Base-by-base conservation (phyloP, 2,113 vertebrate genomes). In the Saccopteryx bilineata region DNA sequence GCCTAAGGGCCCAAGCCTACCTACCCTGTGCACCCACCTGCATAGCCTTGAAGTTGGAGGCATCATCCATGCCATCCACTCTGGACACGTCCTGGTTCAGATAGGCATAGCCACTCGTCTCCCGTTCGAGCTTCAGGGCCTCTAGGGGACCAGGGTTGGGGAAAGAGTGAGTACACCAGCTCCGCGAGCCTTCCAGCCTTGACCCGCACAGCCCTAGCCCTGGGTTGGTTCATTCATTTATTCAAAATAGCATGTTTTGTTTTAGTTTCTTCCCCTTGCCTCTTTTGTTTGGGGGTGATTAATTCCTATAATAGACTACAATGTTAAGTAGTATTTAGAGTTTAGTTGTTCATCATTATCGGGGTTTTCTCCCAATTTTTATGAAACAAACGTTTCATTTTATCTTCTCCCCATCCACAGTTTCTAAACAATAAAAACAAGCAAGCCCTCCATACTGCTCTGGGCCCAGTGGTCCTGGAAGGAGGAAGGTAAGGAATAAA, bases 101-200 rank as follows among this genome's bases (percentile, higher is more conserved):
- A 94, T 99, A 99, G 7, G 28, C 0, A 0, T 99, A 99, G 84
- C 79, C 66, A 9, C 33, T 33, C 1, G 90, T 94, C 52, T 98
- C 98, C 65, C 39, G 92, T 48, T 46, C 54, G 0, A 99, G 98
- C 95, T 98, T 98, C 83, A 99, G 97, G 87, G 98, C 97, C 95
- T 96, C 99, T 99, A 95, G 10, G 23, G 52, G 26, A 79, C 9
- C 52, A 78, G 50, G 0, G 14, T 26, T n/a, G 31, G 33, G 17
- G 15, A 48, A 13, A 83, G 8, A 2, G 54, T 93, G 39, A 92
- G 58, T 12, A 48, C 2, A 0, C 1, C 5, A 10, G 50, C 19
- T 81, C 50, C 56, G 46, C 14, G 14, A 68, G 58, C 17, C 63
- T n/a, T 12, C 28, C 18, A 52, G 60, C 26, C 85, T 78, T 39